Evolutionary conservation across 2,888 invertebrate species (phyloP).

Genomic region (Orthosia incerta): DNA sequence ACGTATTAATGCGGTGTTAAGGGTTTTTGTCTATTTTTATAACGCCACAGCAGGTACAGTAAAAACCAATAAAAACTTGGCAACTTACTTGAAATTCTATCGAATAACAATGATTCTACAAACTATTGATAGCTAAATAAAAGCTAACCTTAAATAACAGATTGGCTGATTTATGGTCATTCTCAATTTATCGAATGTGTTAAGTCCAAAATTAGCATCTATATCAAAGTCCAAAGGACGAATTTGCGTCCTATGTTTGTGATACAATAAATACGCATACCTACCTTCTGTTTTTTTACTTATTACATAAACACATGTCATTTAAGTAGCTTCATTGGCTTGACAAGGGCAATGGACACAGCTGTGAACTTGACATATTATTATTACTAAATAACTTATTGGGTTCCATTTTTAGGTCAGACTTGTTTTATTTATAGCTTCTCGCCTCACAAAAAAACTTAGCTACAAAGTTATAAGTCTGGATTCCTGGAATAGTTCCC

Average conservation of each 20-base stretch:
- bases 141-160: not conserved
- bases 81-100: too few species aligned
- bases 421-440: slow-evolving; percentile 7
- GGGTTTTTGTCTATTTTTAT: too few species aligned
- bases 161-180: too few species aligned
- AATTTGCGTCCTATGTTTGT: not conserved
- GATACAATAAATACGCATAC: slow-evolving; percentile 9
- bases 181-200: not conserved
- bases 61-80: too few species aligned
- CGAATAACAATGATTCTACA: too few species aligned
- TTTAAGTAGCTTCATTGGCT: not conserved
- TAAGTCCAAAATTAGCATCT: not conserved
- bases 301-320: not conserved
- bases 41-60: too few species aligned
- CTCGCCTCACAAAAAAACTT: not conserved
- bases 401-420: slow-evolving; percentile 4
- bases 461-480: not conserved
- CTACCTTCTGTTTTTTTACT: not conserved
- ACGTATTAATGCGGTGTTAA: too few species aligned
- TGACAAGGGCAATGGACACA: slow-evolving; percentile 8
- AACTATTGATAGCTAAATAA: not conserved
- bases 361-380: not conserved
- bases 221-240: slow-evolving; percentile 4
- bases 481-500: not conserved
- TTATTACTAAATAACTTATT: slow-evolving; percentile 1